Conservation (phyloP, 2,797 vertebrate genomes). For the Chloroceryle inda region DNA sequence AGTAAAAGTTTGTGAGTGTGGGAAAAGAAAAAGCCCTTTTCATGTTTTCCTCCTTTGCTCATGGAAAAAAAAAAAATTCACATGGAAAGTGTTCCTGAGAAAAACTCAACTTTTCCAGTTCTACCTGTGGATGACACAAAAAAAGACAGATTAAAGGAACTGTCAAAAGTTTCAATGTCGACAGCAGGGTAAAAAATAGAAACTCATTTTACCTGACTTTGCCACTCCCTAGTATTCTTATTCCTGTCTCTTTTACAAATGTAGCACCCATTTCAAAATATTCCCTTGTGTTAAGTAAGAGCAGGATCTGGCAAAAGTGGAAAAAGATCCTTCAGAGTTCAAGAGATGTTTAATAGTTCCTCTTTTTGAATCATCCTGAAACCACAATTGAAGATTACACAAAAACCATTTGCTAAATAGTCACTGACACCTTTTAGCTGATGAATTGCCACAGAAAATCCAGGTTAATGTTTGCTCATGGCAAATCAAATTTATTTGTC, state of each 20-base stretch:
- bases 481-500: not conserved
- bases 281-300: not conserved
- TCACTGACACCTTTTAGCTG: not conserved
- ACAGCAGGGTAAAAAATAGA: slow-evolving; percentile 22
- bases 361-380: not conserved
- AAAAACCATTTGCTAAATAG: not conserved
- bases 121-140: not conserved
- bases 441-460: not conserved
- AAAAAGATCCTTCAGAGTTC: not conserved
- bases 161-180: slow-evolving; percentile 35
- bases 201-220: slow-evolving; percentile 7
- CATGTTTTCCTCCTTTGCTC: not conserved
- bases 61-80: not conserved
- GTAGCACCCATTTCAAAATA: not conserved
- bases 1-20: not conserved
- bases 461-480: not conserved
- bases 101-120: slow-evolving; percentile 3
- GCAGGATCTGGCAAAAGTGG: not conserved
- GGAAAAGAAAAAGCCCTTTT: not conserved
- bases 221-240: not conserved
- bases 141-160: slow-evolving; percentile 34
- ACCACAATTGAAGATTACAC: not conserved
- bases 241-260: not conserved
- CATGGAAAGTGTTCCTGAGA: not conserved
- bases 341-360: not conserved